A percentile compares a stretch with the other conserved stretches of the same genome.
These are phyloP conservation scores for Platycnemis pennipes DNA, from an alignment of 2,888 invertebrate species.

Conservation along the genomic window DNA sequence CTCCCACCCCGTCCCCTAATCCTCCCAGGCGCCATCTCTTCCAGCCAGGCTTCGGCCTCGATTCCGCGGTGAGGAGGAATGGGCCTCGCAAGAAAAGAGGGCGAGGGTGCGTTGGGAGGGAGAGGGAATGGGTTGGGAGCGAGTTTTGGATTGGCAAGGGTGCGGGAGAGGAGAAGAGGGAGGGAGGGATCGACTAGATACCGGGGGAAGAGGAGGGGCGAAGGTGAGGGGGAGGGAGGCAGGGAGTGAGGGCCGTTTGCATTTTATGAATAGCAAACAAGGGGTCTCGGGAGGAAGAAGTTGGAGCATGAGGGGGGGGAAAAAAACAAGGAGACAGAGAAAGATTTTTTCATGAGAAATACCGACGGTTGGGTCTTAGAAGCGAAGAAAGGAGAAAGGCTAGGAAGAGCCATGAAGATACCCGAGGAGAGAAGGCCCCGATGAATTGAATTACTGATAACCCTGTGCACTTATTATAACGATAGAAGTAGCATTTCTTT, in stretches of 20 bases:
- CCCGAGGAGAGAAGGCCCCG: not conserved
- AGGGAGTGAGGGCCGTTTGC: slow-evolving; percentile 55
- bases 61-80: slow-evolving; percentile 44
- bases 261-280: slow-evolving; percentile 67
- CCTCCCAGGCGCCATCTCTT: not conserved
- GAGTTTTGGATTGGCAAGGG: not conserved
- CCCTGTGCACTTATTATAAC: not conserved
- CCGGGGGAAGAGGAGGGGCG: not conserved
- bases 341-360: not conserved
- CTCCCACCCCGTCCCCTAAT: not conserved
- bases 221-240: not conserved
- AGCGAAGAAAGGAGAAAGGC: not conserved
- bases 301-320: not conserved
- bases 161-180: not conserved
- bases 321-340: not conserved
- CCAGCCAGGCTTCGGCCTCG: not conserved
- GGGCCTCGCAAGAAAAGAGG: not conserved
- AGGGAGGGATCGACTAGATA: not conserved
- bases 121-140: not conserved
- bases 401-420: not conserved
- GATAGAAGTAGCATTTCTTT: too few relatives aligned
- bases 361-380: not conserved
- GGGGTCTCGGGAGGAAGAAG: slow-evolving; percentile 30
- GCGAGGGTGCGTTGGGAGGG: not conserved
- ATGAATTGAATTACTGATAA: not conserved